A percentile compares a stretch with the other conserved stretches of the same genome.
Conservation (phyloP, 2,113 vertebrate genomes). For the Phyllopteryx taeniolatus region DNA sequence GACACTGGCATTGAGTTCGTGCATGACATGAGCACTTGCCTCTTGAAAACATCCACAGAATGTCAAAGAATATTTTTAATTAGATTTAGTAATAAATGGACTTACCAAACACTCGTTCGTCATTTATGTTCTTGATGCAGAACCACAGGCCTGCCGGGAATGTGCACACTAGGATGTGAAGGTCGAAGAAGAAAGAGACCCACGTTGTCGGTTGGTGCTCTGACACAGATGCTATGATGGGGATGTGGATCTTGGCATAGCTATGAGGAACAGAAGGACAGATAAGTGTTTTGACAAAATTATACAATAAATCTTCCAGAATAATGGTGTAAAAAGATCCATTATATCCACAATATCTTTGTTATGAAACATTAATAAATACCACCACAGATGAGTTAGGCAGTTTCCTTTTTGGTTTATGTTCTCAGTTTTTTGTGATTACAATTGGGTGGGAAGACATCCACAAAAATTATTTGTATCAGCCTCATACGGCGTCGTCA, state of each 20-base stretch:
- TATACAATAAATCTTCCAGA: constrained; percentile 39
- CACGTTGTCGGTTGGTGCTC: constrained; percentile 98
- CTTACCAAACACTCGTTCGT: constrained; percentile 95
- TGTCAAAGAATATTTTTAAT: neutral
- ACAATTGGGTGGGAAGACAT: constrained; percentile 30
- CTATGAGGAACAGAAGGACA: constrained; percentile 56
- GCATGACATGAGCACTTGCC: neutral
- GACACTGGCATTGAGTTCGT: neutral
- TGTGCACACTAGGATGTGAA: constrained; percentile 99
- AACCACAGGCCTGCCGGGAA: constrained; percentile 99
- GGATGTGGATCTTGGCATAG: constrained; percentile 99
- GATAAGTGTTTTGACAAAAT: constrained; percentile 41
- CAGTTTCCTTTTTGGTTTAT: constrained; percentile 4
- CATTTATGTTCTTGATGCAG: constrained; percentile 98
- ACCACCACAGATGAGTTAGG: constrained; percentile 13
- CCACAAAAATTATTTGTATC: constrained; percentile 40
- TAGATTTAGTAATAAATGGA: neutral
- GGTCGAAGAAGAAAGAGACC: constrained; percentile 99
- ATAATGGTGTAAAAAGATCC: constrained; percentile 14
- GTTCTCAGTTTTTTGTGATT: constrained; percentile 36
- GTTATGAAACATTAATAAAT: constrained; percentile 32
- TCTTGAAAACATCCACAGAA: neutral
- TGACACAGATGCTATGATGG: constrained; percentile 98
- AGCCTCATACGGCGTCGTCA: constrained; percentile 43
- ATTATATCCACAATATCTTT: constrained; percentile 14